Base-by-base conservation (phyloP, 2,113 vertebrate species). In the Gambusia affinis region DNA sequence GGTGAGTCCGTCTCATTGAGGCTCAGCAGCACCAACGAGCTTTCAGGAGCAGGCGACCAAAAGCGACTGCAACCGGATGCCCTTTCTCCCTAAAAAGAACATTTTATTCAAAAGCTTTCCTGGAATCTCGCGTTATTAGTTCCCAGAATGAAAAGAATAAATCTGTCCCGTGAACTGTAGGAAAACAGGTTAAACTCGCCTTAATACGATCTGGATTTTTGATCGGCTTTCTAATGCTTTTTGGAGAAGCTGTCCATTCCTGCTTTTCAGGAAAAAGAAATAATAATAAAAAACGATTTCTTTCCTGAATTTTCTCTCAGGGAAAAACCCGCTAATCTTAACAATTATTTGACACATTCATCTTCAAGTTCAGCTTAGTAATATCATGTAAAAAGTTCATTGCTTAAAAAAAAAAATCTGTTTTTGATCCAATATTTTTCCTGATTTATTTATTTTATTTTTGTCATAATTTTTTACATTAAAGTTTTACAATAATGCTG, bases 1-100 rank as follows among this genome's bases (percentile, higher is more conserved):
- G 92, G 92, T 93, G 83, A 91, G 92, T 92, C 85, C 65, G 67
- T 61, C 70, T 81, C 72, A 35, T 69, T 78, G 78, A 87, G 72
- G 19, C 76, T 75, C 66, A 70, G 68, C 77, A 67, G 61, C 79
- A 70, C 2, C 27, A 77, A 70, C 8, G 4, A 44, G 76, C 67
- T 75, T 67, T 47, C 35, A 72, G 76, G 63, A 60, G 70, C 83
- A 65, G 70, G 54, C 57, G 63, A 85, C 75, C 72, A 67, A 78
- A 73, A 75, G 51, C 1, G 69, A 35, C 81, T 33, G 76, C 73
- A 44, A 31, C 24, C 63, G n/a, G 39, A 3, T 60, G 68, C n/a
- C 15, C 19, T 68, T 42, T 70, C 81, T 80, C 71, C 33, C 73
- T 80, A 73, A 82, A 88, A 85, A 72, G 69, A 61, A 83, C 79